Percentiles rank a stretch among this genome's conserved stretches.
Conservation (phyloP, 1,140 invertebrate species). For the Formica selysi region DNA sequence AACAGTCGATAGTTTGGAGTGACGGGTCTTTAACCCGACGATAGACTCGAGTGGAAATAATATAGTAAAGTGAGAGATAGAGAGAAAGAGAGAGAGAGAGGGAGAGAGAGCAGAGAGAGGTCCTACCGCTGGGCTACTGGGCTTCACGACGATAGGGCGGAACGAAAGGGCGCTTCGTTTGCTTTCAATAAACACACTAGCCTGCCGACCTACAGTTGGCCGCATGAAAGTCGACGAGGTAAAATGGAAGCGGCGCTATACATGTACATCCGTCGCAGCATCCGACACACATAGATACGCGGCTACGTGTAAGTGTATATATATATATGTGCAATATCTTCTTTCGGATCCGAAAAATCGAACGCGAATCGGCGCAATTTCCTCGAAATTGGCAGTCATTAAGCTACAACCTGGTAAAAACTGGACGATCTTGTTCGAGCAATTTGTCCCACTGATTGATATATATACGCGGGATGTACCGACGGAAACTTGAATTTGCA, state of each 20-base stretch:
- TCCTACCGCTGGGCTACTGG: neutral
- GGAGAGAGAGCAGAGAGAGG: neutral
- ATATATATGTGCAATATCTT: neutral
- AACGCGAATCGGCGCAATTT: conserved; percentile 16
- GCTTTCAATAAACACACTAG: conserved; percentile 49
- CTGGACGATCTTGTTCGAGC: neutral
- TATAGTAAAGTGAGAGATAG: neutral
- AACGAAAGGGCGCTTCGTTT: conserved; percentile 34
- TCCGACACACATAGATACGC: conserved; percentile 1
- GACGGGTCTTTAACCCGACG: conserved; percentile 51
- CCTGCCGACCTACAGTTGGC: conserved; percentile 38
- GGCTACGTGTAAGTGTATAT: neutral
- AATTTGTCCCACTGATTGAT: neutral
- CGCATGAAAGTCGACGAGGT: conserved; percentile 37
- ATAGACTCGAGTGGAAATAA: conserved; percentile 59
- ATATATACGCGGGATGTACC: too few relatives aligned
- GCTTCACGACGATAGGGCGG: conserved; percentile 22
- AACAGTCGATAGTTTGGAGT: conserved; percentile 49
- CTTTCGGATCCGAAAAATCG: conserved; percentile 12
- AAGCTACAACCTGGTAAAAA: neutral
- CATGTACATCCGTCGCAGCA: conserved; percentile 27
- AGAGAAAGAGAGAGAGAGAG: neutral
- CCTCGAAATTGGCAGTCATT: conserved; percentile 29
- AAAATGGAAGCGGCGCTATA: conserved; percentile 32
- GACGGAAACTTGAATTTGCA: neutral